Evolutionary conservation across 37 sponge, comb jelly and placozoan genomes (phyloP).

Genomic region (Petrosia ficiformis): DNA sequence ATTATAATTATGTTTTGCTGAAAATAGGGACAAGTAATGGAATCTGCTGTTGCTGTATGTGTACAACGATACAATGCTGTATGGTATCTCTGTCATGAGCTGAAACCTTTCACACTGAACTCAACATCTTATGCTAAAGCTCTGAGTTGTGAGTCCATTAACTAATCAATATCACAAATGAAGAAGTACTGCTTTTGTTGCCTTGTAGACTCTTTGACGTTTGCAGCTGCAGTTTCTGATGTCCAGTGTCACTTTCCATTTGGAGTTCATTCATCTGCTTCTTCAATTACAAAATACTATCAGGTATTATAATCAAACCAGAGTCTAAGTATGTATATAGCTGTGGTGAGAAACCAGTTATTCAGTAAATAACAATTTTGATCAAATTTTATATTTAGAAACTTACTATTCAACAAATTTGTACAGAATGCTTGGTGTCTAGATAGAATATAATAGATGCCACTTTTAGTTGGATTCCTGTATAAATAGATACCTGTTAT

Average conservation of each 20-base stretch:
- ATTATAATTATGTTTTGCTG: neutral
- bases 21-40: neutral
- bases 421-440: too few relatives aligned
- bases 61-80: conserved; percentile 56
- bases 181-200: neutral
- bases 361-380: too few relatives aligned
- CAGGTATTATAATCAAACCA: conserved; percentile 1
- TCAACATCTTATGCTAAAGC: neutral
- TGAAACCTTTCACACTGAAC: conserved; percentile 28
- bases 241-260: conserved; percentile 44
- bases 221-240: conserved; percentile 21
- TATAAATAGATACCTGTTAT: too few relatives aligned
- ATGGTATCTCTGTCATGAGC: conserved; percentile 45
- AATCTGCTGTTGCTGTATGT: conserved; percentile 39
- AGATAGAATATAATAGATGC: too few relatives aligned
- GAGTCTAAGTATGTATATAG: too few relatives aligned
- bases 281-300: conserved; percentile 1
- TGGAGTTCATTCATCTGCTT: conserved; percentile 29
- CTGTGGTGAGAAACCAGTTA: too few relatives aligned
- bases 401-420: too few relatives aligned
- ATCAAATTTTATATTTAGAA: too few relatives aligned
- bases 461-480: too few relatives aligned
- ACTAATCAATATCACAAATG: neutral
- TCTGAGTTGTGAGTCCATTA: conserved; percentile 19
- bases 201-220: conserved; percentile 33